Base-by-base conservation (phyloP, 2,113 vertebrate species). In the Stegostoma tigrinum region DNA sequence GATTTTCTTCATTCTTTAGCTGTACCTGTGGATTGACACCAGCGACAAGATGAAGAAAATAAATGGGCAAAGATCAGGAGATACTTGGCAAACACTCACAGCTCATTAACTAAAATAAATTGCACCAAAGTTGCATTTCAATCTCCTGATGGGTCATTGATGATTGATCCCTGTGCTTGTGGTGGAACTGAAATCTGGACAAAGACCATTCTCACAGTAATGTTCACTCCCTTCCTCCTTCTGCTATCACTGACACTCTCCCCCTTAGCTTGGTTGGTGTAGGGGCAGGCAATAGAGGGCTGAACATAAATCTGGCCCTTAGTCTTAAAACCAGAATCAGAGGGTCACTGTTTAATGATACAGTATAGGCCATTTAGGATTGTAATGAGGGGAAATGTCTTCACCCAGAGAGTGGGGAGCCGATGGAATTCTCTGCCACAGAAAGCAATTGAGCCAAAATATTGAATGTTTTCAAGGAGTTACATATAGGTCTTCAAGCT, bases 1-100 rank as follows among this genome's bases (percentile, higher is more conserved):
- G 70, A 90, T 96, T 96, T 78, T n/a, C 72, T 91, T 97, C 96
- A 67, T 96, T 96, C 96, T 97, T 98, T 21, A 97, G 95, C 95
- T 97, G 97, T 64, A 98, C 98, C 98, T 95, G 95, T 5, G 68
- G 14, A 3, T 45, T 23, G 21, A 34, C 61, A 21, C 23, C 21
- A 24, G n/a, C 8, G 45, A 27, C 38, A 38, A 72, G 27, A 12
- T 68, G 72, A 61, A 61, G 14, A 4, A 42, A n/a, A 23, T 42
- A 42, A 27, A n/a, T 5, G 15, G 15, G 5, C 19, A 45, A 34
- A 10, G 34, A 75, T 75, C 19, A 4, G 86, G 48, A 52, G 48
- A 89, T 17, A 38, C 4, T 80, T 15, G 12, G 21, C 38, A 45
- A 34, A 45, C 38, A 19, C 3, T 14, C 0, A 80, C n/a, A 4